These are phyloP conservation scores for Chymomyza fuscimana DNA, from an alignment of 2,888 invertebrate species.

Conservation along the genomic window DNA sequence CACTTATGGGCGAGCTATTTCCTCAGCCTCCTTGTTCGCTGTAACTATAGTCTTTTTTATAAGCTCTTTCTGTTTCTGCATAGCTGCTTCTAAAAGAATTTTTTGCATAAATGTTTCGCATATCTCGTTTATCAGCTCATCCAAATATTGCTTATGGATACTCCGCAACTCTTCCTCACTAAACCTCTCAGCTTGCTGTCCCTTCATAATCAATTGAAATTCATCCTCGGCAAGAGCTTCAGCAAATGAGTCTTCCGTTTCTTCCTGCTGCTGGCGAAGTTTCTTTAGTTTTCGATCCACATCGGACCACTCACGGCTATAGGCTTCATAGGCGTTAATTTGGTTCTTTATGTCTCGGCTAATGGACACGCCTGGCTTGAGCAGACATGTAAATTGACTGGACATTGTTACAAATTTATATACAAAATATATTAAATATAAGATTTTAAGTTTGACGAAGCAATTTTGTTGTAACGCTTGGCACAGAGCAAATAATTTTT, in stretches of 20 bases:
- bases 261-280: conserved; percentile 48
- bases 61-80: conserved; percentile 43
- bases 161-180: conserved; percentile 35
- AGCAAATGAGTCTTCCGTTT: conserved; percentile 49
- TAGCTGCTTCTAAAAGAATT: conserved; percentile 45
- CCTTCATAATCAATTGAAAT: conserved; percentile 41
- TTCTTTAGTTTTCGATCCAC: conserved; percentile 39
- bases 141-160: conserved; percentile 39
- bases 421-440: not conserved
- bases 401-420: conserved; percentile 32
- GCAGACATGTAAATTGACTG: conserved; percentile 39
- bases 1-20: not conserved
- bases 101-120: conserved; percentile 38
- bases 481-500: too few species aligned
- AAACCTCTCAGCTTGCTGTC: conserved; percentile 5
- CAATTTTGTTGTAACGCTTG: too few species aligned
- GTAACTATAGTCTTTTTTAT: conserved; percentile 50
- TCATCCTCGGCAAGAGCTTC: conserved; percentile 58
- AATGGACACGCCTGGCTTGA: conserved; percentile 53
- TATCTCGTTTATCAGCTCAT: conserved; percentile 42
- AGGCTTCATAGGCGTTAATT: conserved; percentile 39
- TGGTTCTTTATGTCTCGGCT: conserved; percentile 46
- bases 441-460: too few species aligned
- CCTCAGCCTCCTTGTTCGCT: conserved; percentile 42
- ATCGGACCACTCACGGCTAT: conserved; percentile 29